A percentile compares a stretch with the other conserved stretches of the same genome.
These are phyloP conservation scores for Elachura formosa DNA, from an alignment of 2,113 vertebrate species.

Conservation along the genomic window DNA sequence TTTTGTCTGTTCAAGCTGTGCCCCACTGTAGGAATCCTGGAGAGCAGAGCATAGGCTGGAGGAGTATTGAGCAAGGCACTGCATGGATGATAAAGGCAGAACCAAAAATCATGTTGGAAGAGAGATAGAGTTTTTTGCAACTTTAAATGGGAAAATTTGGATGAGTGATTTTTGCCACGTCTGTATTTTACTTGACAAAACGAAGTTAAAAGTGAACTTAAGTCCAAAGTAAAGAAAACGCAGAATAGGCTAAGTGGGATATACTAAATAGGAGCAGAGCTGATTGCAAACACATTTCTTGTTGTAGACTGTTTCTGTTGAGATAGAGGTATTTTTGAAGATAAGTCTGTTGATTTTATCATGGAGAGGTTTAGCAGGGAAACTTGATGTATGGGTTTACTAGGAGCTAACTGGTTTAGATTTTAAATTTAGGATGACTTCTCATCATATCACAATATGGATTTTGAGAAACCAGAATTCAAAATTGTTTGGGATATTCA, in stretches of 20 bases:
- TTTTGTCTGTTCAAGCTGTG: background rate
- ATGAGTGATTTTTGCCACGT: background rate
- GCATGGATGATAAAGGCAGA: background rate
- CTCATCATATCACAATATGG: background rate
- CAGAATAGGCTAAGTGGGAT: background rate
- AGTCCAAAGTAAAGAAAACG: background rate
- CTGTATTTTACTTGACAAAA: background rate
- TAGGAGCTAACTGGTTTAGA: accelerated
- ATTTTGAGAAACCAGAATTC: background rate
- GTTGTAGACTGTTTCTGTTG: background rate
- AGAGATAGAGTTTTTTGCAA: background rate
- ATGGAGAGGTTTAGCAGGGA: background rate
- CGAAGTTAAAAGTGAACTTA: background rate
- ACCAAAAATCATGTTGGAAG: background rate
- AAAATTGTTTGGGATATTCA: background rate
- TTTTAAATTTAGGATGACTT: background rate
- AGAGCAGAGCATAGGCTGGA: background rate
- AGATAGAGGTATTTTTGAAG: background rate
- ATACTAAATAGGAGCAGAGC: background rate
- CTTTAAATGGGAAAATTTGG: background rate
- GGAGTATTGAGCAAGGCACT: background rate
- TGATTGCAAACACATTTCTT: background rate
- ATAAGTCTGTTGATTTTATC: background rate
- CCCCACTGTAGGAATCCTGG: background rate
- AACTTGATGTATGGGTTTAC: background rate